Evolutionary conservation across 2,888 invertebrate genomes (phyloP), one percentile per base, ranked within the genome.

Genomic region (Diarsia rubi): DNA sequence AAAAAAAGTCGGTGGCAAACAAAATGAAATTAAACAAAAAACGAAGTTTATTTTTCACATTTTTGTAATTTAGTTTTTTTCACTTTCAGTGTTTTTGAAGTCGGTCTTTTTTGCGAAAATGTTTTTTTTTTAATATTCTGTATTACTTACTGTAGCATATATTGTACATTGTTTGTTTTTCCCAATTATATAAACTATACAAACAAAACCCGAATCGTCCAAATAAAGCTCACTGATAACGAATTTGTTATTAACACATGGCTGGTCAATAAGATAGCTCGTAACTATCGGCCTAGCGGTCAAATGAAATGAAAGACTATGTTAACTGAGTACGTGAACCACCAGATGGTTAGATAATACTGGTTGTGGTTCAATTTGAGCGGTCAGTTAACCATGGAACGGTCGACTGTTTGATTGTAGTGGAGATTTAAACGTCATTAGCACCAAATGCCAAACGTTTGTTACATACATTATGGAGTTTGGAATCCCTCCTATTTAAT

Each of bases 201-300:
- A 64, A 59, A 44, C 59, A 65, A 52, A 62, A 31, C 3, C 37
- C 27, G 75, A 65, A 24, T 75, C 9, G 21, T 1, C 14, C 21
- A n/a, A 72, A 81, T 66, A 68, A 70, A 72, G 45, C 49, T 52
- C 57, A 59, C 60, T 63, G 75, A 85, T 82, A 72, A 59, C 72
- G 47, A 71, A 69, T 69, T 75, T 71, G 85, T 71, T 73, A 66
- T 71, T 60, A 65, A 82, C 69, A 71, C 73, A 75, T 75, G 75
- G 75, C 69, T 78, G 70, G 31, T 66, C 65, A 85, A 69, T 85
- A 79, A 85, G 69, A 82, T 82, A 78, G 68, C 60, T 47, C 16
- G 9, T 63, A 69, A 79, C 69, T 82, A 85, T 75, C 73, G 69
- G 69, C 52, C 27, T 64, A 62, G 85, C 19, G 78, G 78, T 85